A percentile compares a stretch with the other conserved stretches of the same genome.
phyloP scores from a whole-genome alignment of 2,888 invertebrate species.

The Drosophila borealis region DNA sequence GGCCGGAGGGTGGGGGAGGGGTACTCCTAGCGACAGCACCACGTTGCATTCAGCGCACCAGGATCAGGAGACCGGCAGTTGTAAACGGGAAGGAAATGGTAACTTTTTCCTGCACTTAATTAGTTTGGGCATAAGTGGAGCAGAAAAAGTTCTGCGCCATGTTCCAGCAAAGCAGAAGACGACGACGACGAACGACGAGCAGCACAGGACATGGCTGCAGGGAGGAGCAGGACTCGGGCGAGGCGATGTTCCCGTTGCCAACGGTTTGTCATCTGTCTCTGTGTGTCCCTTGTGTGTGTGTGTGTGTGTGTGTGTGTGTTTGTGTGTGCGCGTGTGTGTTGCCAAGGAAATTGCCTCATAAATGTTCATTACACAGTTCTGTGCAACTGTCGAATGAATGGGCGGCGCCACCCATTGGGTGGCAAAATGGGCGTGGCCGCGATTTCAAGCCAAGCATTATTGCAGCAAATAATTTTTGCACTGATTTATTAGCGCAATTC shows the following conservation, averaged over 20 bases:
- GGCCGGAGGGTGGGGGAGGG: neutral
- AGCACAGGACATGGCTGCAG: neutral
- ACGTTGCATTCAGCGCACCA: conserved; percentile 37
- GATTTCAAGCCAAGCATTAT: conserved; percentile 40
- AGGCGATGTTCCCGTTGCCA: conserved; percentile 47
- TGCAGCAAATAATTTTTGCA: conserved; percentile 58
- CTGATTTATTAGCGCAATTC: conserved; percentile 58
- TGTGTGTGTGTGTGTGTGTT: conserved; percentile 28
- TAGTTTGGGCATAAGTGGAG: conserved; percentile 81
- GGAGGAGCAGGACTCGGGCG: conserved; percentile 12
- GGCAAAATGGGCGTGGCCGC: conserved; percentile 36
- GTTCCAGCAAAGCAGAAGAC: conserved; percentile 49
- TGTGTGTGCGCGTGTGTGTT: conserved; percentile 47
- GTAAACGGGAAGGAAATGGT: conserved; percentile 75
- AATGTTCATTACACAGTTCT: conserved; percentile 77
- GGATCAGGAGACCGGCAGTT: conserved; percentile 47
- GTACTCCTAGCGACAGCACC: conserved; percentile 1
- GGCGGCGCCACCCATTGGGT: conserved; percentile 17
- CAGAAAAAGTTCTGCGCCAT: conserved; percentile 75
- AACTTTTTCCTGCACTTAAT: conserved; percentile 81
- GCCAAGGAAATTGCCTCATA: conserved; percentile 80
- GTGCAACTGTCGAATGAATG: conserved; percentile 63
- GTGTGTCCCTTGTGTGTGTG: conserved; percentile 16
- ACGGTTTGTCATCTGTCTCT: conserved; percentile 64
- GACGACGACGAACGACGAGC: conserved; percentile 12